phyloP scores from a whole-genome alignment of 2,113 vertebrate species.

The Furnarius figulus region DNA sequence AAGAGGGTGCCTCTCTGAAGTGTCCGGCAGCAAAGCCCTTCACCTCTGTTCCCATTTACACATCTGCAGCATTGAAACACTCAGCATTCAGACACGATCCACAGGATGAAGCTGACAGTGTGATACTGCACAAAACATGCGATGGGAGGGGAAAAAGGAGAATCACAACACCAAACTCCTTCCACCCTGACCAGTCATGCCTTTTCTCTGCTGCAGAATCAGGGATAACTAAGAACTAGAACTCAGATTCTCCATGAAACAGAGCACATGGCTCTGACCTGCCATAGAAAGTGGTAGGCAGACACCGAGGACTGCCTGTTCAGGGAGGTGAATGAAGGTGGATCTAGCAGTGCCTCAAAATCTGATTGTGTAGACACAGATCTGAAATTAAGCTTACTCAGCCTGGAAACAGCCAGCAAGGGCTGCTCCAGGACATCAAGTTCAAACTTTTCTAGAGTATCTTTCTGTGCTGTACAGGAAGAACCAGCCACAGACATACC shows the following conservation, averaged over 20 bases:
- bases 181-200: background rate
- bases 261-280: background rate
- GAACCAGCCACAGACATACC: background rate
- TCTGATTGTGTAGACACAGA: background rate
- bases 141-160: background rate
- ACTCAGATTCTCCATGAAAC: background rate
- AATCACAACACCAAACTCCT: background rate
- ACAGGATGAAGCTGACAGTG: accelerated
- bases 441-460: background rate
- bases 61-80: background rate
- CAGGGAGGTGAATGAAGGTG: background rate
- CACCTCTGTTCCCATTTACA: background rate
- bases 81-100: background rate
- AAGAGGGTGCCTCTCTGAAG: background rate
- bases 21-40: background rate
- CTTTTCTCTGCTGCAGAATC: background rate
- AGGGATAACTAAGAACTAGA: background rate
- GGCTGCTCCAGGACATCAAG: background rate
- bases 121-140: accelerated
- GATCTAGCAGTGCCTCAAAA: background rate
- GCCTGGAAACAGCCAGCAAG: background rate
- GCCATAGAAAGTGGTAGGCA: background rate
- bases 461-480: background rate
- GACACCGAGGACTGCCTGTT: background rate
- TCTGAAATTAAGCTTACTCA: background rate